These are phyloP conservation scores for Myotis lucifugus DNA, from an alignment of 2,113 vertebrate species.

Conservation along the genomic window DNA sequence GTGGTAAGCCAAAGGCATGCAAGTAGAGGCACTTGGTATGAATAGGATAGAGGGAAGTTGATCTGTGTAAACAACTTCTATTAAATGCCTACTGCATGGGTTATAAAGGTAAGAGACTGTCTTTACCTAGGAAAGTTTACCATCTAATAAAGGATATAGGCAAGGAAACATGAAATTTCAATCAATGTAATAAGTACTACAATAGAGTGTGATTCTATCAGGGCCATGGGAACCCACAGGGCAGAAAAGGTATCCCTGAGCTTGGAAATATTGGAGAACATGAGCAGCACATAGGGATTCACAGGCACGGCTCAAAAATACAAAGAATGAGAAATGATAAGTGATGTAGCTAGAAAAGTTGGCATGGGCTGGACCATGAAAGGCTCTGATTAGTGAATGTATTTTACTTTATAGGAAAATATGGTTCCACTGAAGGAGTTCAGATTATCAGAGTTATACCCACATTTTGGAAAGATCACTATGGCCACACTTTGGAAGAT, in stretches of 20 bases:
- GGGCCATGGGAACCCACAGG: not conserved
- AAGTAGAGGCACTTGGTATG: not conserved
- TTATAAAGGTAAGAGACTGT: not conserved
- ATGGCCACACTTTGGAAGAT: not conserved
- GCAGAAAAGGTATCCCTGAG: not conserved
- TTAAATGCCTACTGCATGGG: not conserved
- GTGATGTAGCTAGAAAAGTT: not conserved
- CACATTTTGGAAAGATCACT: constrained; percentile 4
- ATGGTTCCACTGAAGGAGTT: not conserved
- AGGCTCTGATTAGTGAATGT: not conserved
- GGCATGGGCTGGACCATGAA: not conserved
- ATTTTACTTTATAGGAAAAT: constrained; percentile 26
- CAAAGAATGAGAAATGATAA: not conserved
- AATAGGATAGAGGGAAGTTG: not conserved
- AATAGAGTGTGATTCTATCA: not conserved
- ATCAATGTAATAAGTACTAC: not conserved
- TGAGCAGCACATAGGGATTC: not conserved
- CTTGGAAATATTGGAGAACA: not conserved
- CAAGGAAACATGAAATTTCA: not conserved
- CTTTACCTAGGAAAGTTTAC: not conserved
- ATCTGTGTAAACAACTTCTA: not conserved
- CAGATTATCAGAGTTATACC: not conserved
- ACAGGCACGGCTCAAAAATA: not conserved
- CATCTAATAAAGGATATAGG: not conserved
- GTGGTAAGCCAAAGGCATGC: not conserved